Percentiles rank a stretch among this genome's conserved stretches.
These are phyloP conservation scores for Agrypnus murinus DNA, from an alignment of 2,888 invertebrate genomes.

Conservation along the genomic window DNA sequence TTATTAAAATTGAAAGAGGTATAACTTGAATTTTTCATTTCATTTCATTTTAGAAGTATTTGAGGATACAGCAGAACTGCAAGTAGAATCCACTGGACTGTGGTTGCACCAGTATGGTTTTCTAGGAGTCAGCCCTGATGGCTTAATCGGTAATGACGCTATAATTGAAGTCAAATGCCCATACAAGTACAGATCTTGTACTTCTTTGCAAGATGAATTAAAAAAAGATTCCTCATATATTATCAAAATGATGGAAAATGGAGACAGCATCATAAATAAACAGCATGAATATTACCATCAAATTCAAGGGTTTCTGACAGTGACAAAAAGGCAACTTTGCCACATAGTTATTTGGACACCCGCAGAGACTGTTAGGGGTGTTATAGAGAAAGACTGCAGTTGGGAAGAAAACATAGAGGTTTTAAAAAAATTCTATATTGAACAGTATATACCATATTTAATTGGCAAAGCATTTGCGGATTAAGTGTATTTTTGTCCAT, in stretches of 20 bases:
- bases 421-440: too few species aligned
- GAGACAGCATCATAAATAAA: not conserved
- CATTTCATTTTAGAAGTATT: not conserved
- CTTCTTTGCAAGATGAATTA: not conserved
- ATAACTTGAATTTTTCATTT: slow-evolving; percentile 9
- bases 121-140: slow-evolving; percentile 43
- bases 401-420: too few species aligned
- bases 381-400: too few species aligned
- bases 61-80: not conserved
- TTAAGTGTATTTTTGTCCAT: too few species aligned
- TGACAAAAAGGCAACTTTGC: not conserved
- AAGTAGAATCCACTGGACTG: not conserved
- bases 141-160: slow-evolving; percentile 42
- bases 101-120: slow-evolving; percentile 36
- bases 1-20: not conserved
- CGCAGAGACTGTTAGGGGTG: too few species aligned
- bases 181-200: slow-evolving; percentile 29
- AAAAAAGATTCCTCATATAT: not conserved
- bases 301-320: not conserved
- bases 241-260: slow-evolving; percentile 3
- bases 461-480: too few species aligned
- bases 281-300: not conserved
- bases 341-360: too few species aligned
- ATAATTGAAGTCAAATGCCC: slow-evolving; percentile 47
- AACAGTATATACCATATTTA: too few species aligned